Base-by-base conservation (phyloP, 2,113 vertebrate species). In the Pica pica region DNA sequence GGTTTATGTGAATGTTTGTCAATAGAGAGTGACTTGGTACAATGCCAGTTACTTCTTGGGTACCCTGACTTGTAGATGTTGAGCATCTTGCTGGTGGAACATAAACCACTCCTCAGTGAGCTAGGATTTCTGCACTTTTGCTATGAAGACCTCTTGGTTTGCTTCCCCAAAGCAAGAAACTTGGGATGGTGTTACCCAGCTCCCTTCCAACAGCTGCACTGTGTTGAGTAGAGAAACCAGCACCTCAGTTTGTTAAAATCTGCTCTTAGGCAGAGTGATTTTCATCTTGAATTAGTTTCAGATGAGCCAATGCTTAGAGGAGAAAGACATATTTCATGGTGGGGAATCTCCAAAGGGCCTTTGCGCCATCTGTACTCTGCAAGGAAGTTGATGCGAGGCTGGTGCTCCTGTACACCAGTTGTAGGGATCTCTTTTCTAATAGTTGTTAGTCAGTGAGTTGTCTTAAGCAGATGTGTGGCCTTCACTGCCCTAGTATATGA, bases 401-500 rank as follows among this genome's bases (percentile, higher is more conserved):
- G 47, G 19, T 90, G 50, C 33, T 94, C 42, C 84, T 5, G 1
- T 31, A 50, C 26, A 37, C 11, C 19, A 2, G 27, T 57, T 63
- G 55, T 35, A 80, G 47, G 35, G 39, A 67, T 92, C 87, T 70
- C 71, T 92, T 60, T 90, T 71, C 64, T 83, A 73, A 75, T 49
- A 81, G 71, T 2, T 77, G 35, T 79, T 95, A 87, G 70, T 96
- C 83, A 92, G 82, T 61, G 85, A 87, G 84, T 87, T 95, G n/a
- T 95, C 91, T 91, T 93, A 88, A 77, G 82, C 83, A 93, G 78
- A 91, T 90, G 49, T 93, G 85, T 95, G 92, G 94, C 94, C 95
- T 94, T 95, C 94, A 64, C 94, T 96, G 92, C 85, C 82, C 93
- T 93, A 67, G 63, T 81, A 52, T 89, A 83, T 86, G 82, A 95